phyloP scores from a whole-genome alignment of 1,140 invertebrate species.

The Pseudachorutes palmiensis region DNA sequence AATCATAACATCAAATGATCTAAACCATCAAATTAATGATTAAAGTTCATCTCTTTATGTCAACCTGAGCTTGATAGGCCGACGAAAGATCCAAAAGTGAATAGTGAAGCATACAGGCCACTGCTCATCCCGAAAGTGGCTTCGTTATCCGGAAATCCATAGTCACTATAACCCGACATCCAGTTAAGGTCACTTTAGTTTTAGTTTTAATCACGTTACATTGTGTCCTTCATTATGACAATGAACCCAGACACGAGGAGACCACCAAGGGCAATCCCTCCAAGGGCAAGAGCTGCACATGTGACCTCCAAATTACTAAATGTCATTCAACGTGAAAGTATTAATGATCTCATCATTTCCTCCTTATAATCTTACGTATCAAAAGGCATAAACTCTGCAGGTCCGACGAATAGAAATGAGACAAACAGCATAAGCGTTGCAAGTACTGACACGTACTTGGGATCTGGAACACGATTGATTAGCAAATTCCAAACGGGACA shows the following conservation, averaged over 20 bases:
- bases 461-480: slow-evolving; percentile 56
- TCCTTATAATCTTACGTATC: slow-evolving; percentile 57
- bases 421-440: slow-evolving; percentile 57
- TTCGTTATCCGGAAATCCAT: slow-evolving; percentile 27
- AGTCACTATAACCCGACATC: slow-evolving; percentile 13
- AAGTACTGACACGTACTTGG: slow-evolving; percentile 58
- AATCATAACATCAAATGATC: no score
- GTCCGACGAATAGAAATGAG: slow-evolving; percentile 64
- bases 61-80: neutral
- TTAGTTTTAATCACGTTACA: slow-evolving; percentile 47
- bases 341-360: neutral
- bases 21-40: no score
- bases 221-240: slow-evolving; percentile 63
- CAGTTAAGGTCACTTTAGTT: no score
- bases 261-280: slow-evolving; percentile 68
- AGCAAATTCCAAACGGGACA: slow-evolving; percentile 67
- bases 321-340: neutral
- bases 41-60: no score
- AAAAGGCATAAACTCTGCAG: slow-evolving; percentile 59
- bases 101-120: slow-evolving; percentile 1
- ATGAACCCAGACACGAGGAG: slow-evolving; percentile 71
- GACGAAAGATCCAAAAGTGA: slow-evolving; percentile 5
- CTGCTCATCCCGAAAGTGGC: slow-evolving; percentile 4
- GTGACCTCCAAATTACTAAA: slow-evolving; percentile 56
- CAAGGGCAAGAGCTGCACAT: slow-evolving; percentile 60